Percentiles rank a stretch among this genome's conserved stretches.
Conservation (phyloP, 2,113 vertebrate species). For the Anoplopoma fimbria region DNA sequence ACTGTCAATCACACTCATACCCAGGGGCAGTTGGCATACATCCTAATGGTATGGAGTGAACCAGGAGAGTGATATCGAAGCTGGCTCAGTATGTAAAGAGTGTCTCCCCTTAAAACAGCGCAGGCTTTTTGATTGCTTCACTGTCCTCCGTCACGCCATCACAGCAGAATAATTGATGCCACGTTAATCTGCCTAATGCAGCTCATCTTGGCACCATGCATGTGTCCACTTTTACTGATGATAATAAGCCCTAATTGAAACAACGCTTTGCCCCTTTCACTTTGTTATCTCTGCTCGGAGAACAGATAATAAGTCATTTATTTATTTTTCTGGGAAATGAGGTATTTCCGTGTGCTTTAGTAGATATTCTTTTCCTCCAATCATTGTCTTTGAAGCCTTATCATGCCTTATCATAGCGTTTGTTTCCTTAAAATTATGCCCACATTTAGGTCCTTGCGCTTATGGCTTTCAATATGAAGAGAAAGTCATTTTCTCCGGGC, state of each 20-base stretch:
- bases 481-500: slow-evolving; percentile 57
- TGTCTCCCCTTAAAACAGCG: slow-evolving; percentile 51
- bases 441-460: slow-evolving; percentile 44
- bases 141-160: slow-evolving; percentile 73
- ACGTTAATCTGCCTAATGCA: slow-evolving; percentile 70
- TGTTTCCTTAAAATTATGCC: slow-evolving; percentile 59
- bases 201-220: slow-evolving; percentile 57
- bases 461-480: slow-evolving; percentile 48
- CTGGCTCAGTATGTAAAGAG: slow-evolving; percentile 52
- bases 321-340: slow-evolving; percentile 31
- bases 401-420: slow-evolving; percentile 36
- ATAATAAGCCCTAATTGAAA: slow-evolving; percentile 48
- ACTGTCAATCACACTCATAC: slow-evolving; percentile 61
- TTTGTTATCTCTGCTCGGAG: slow-evolving; percentile 1
- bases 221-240: slow-evolving; percentile 65
- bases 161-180: slow-evolving; percentile 69
- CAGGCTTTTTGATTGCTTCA: slow-evolving; percentile 70
- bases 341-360: slow-evolving; percentile 1
- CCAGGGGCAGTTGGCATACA: slow-evolving; percentile 34
- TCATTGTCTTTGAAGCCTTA: slow-evolving; percentile 59
- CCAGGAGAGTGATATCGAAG: slow-evolving; percentile 28
- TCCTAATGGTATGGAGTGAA: slow-evolving; percentile 26
- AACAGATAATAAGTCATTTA: slow-evolving; percentile 47
- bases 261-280: slow-evolving; percentile 33
- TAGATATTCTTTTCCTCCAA: slow-evolving; percentile 37